These are phyloP conservation scores for Gnatocerus cornutus DNA, from an alignment of 2,888 invertebrate species.

Conservation along the genomic window DNA sequence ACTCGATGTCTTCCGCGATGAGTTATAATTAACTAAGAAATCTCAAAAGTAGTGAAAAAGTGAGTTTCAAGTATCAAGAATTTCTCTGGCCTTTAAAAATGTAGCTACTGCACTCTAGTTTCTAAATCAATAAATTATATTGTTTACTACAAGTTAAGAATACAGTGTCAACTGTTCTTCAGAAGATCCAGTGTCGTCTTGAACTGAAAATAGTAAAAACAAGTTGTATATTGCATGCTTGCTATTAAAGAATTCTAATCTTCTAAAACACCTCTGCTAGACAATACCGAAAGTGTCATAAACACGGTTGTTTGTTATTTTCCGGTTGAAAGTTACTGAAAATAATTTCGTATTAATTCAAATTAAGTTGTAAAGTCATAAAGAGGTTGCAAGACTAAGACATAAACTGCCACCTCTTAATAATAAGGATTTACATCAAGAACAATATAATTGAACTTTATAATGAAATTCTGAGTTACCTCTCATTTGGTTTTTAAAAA, in stretches of 20 bases:
- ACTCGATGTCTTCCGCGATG: neutral
- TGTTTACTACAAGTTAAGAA: neutral
- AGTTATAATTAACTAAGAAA: neutral
- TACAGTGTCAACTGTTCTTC: neutral
- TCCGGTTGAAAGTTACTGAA: slow-evolving; percentile 16
- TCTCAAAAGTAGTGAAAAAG: neutral
- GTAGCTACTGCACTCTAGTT: no score
- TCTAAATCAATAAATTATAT: no score
- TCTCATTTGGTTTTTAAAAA: no score
- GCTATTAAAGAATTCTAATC: no score
- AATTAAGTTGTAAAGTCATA: slow-evolving; percentile 20
- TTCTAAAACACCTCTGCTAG: neutral
- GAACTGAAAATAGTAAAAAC: neutral
- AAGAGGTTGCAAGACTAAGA: slow-evolving; percentile 7
- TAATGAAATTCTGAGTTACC: neutral
- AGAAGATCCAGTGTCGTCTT: neutral
- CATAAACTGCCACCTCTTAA: slow-evolving; percentile 1
- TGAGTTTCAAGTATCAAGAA: neutral
- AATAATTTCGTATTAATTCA: slow-evolving; percentile 26
- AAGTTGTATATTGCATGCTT: neutral
- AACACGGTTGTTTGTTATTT: slow-evolving; percentile 12
- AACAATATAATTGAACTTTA: neutral
- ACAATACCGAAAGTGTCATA: slow-evolving; percentile 7
- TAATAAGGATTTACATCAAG: slow-evolving; percentile 12
- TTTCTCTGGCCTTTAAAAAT: neutral